Conservation (phyloP, 2,113 vertebrate genomes). For the Crotalus horridus region DNA sequence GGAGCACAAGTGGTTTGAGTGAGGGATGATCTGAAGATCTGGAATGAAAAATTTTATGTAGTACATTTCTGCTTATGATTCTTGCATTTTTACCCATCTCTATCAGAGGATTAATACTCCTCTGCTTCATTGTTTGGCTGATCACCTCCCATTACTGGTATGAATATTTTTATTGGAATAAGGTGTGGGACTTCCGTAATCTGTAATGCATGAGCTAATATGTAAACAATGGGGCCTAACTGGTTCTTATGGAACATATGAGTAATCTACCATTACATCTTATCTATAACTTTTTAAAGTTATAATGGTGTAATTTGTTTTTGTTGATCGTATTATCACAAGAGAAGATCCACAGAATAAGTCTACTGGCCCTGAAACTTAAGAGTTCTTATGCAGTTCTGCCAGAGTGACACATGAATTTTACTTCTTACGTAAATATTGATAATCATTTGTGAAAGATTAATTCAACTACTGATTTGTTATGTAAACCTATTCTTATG, state of each 20-base stretch:
- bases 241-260: neutral
- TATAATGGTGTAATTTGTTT: neutral
- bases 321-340: neutral
- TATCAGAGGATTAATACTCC: neutral
- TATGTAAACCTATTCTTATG: neutral
- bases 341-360: neutral
- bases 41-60: neutral
- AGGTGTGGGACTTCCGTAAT: neutral
- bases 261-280: neutral
- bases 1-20: neutral
- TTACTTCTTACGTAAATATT: neutral
- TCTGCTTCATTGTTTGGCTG: neutral
- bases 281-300: neutral
- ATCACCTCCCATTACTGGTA: neutral
- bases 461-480: neutral
- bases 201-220: neutral
- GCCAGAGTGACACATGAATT: neutral
- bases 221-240: neutral
- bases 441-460: neutral
- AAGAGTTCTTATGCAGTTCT: neutral
- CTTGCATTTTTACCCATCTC: neutral
- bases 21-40: neutral
- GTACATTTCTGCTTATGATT: neutral
- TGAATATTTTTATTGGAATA: neutral
- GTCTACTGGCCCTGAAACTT: neutral